A percentile compares a stretch with the other conserved stretches of the same genome.
Evolutionary conservation across 2,113 vertebrate genomes (phyloP).

Genomic region (Pan troglodytes): NHGRI_mPanTro3-v2.1_pri NC_072412.2:112405001-112405500

Average conservation of each 20-base stretch:
- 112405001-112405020: too few relatives aligned
- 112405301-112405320: background rate
- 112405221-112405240: background rate
- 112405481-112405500: background rate
- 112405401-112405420: fast-evolving
- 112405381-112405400: background rate
- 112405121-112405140: too few relatives aligned
- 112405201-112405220: background rate
- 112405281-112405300: fast-evolving
- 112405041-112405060: too few relatives aligned
- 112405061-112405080: too few relatives aligned
- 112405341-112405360: background rate
- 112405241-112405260: background rate
- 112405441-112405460: fast-evolving
- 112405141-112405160: fast-evolving
- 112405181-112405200: background rate
- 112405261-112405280: background rate
- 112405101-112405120: too few relatives aligned
- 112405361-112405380: background rate
- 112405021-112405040: too few relatives aligned
- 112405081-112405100: too few relatives aligned
- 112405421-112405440: background rate
- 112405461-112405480: background rate
- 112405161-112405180: too few relatives aligned
- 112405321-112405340: background rate